Evolutionary conservation across 2,797 vertebrate species (phyloP).

Genomic region (Cygnus olor): DNA sequence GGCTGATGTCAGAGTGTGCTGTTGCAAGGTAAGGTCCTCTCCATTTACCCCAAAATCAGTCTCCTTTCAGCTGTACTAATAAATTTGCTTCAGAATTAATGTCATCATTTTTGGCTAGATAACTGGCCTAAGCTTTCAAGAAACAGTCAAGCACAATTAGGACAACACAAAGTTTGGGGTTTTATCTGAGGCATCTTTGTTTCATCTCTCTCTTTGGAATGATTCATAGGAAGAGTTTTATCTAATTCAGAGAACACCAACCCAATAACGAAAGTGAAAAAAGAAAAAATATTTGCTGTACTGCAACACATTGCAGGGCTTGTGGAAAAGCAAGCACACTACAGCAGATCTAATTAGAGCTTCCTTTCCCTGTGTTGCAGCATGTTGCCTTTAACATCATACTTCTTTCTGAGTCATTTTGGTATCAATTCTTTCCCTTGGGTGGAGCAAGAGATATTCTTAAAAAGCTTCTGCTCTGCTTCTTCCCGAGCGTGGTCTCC

Average conservation of each 20-base stretch:
- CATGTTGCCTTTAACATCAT: neutral
- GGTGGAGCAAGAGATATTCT: neutral
- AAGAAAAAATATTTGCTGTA: too few species aligned
- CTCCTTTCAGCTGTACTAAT: neutral
- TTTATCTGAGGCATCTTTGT: neutral
- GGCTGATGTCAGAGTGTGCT: fast-evolving
- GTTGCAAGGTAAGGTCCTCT: neutral
- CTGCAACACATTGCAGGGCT: neutral
- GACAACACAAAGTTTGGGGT: neutral
- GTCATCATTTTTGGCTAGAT: neutral
- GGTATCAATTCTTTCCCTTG: neutral
- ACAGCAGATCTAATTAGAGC: neutral
- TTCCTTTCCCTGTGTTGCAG: neutral
- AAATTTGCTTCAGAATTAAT: neutral
- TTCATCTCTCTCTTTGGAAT: neutral
- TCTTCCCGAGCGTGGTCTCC: neutral
- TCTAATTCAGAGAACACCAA: neutral
- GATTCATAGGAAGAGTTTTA: neutral
- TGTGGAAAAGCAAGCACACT: neutral
- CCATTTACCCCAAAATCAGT: neutral
- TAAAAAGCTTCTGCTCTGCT: neutral
- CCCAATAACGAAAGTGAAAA: neutral
- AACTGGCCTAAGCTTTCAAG: neutral
- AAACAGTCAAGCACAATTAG: neutral
- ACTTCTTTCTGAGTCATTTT: neutral